Percentiles rank a stretch among this genome's conserved stretches.
These are phyloP conservation scores for Dioctria rufipes DNA, from an alignment of 2,888 invertebrate genomes.

Conservation along the genomic window DNA sequence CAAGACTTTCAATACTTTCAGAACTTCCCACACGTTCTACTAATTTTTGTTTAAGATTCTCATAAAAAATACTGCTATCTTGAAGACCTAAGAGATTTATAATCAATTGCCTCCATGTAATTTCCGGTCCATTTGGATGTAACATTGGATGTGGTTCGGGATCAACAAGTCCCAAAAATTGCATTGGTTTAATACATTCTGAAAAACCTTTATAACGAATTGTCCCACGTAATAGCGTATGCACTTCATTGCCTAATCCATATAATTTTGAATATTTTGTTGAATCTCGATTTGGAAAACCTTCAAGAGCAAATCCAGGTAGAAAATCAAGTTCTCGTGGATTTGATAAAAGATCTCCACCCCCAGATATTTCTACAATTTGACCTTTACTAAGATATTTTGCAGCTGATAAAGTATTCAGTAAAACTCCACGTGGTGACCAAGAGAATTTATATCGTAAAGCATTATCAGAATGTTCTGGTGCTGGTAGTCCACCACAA, in stretches of 20 bases:
- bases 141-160: slow-evolving; percentile 88
- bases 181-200: slow-evolving; percentile 89
- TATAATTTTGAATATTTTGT: slow-evolving; percentile 90
- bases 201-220: slow-evolving; percentile 93
- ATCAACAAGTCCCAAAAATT: slow-evolving; percentile 90
- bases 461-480: slow-evolving; percentile 94
- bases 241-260: slow-evolving; percentile 86
- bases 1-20: slow-evolving; percentile 87
- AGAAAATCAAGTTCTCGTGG: slow-evolving; percentile 88
- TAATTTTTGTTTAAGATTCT: slow-evolving; percentile 89
- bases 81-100: slow-evolving; percentile 88
- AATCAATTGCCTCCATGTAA: slow-evolving; percentile 94
- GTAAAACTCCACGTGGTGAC: slow-evolving; percentile 94
- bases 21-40: slow-evolving; percentile 85
- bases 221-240: slow-evolving; percentile 94
- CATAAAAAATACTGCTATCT: slow-evolving; percentile 91
- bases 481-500: slow-evolving; percentile 98
- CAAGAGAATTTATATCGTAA: slow-evolving; percentile 95
- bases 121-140: slow-evolving; percentile 95
- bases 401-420: slow-evolving; percentile 92
- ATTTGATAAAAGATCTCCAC: slow-evolving; percentile 90
- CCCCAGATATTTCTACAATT: slow-evolving; percentile 89
- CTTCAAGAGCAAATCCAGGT: slow-evolving; percentile 96
- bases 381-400: slow-evolving; percentile 88
- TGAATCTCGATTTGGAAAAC: slow-evolving; percentile 97